Percentiles rank a stretch among this genome's conserved stretches.
Conservation (phyloP, 2,797 vertebrate species). For the Natrix natrix region DNA sequence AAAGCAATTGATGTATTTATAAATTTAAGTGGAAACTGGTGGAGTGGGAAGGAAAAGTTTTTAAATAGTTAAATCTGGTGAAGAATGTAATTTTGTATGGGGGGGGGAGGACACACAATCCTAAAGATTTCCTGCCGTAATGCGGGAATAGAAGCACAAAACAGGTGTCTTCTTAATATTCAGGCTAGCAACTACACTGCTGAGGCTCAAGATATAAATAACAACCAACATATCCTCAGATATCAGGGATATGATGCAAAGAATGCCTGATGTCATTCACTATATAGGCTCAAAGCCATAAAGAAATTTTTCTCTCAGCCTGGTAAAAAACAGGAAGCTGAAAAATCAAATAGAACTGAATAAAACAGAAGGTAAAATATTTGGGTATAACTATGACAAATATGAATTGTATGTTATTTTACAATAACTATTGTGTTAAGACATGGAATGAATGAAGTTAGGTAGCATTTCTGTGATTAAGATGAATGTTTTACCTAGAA, state of each 20-base stretch:
- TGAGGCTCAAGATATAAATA: constrained; percentile 17
- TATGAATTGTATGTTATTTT: not conserved
- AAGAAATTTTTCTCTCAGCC: not conserved
- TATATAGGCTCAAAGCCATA: not conserved
- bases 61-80: constrained; percentile 16
- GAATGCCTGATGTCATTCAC: not conserved
- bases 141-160: not conserved
- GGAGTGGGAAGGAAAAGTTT: not conserved
- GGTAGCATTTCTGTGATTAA: not conserved
- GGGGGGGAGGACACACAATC: not conserved
- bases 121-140: accelerated
- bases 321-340: not conserved
- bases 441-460: not conserved
- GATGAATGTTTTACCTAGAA: no score
- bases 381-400: not conserved
- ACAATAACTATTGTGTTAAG: not conserved
- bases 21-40: not conserved
- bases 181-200: not conserved
- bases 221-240: not conserved
- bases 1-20: not conserved
- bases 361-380: not conserved
- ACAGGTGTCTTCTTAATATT: not conserved
- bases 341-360: not conserved
- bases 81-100: not conserved
- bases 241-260: not conserved